Conservation (phyloP, 1,140 invertebrate species). For the Samia ricini region DNA sequence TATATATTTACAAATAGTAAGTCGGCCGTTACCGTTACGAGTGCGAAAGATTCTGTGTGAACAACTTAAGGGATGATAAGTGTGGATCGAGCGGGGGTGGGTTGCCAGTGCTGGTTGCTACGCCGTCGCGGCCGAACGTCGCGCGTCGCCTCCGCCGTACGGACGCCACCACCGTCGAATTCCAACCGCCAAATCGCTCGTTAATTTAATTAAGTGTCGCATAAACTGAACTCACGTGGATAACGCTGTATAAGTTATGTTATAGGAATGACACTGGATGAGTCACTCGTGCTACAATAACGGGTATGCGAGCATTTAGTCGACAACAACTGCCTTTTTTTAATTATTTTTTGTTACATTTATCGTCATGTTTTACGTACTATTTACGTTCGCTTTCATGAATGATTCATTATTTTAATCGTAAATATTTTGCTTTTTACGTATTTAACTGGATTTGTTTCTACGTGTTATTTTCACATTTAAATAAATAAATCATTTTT, state of each 20-base stretch:
- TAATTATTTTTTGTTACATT: slow-evolving; percentile 24
- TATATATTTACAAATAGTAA: slow-evolving; percentile 18
- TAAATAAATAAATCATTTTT: background rate
- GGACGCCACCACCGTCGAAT: slow-evolving; percentile 48
- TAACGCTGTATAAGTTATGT: slow-evolving; percentile 38
- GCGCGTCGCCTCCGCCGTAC: slow-evolving; percentile 24
- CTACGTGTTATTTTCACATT: background rate
- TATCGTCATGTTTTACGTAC: slow-evolving; percentile 16
- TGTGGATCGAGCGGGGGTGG: slow-evolving; percentile 44
- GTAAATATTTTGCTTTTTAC: background rate
- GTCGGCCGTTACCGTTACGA: slow-evolving; percentile 53
- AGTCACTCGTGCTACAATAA: slow-evolving; percentile 27
- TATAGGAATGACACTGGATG: slow-evolving; percentile 45
- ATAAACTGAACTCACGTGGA: slow-evolving; percentile 61
- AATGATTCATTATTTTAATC: slow-evolving; percentile 15
- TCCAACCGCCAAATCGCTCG: slow-evolving; percentile 24
- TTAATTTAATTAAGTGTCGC: slow-evolving; percentile 67
- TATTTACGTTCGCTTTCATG: slow-evolving; percentile 26
- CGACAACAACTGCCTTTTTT: slow-evolving; percentile 16
- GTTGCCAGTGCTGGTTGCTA: slow-evolving; percentile 58
- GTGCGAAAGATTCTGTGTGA: slow-evolving; percentile 43
- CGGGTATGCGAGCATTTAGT: slow-evolving; percentile 38
- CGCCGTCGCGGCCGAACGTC: slow-evolving; percentile 55
- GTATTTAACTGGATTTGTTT: background rate
- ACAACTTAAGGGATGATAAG: slow-evolving; percentile 45